phyloP scores from a whole-genome alignment of 2,888 invertebrate genomes.

The Cryptosula pallasiana region DNA sequence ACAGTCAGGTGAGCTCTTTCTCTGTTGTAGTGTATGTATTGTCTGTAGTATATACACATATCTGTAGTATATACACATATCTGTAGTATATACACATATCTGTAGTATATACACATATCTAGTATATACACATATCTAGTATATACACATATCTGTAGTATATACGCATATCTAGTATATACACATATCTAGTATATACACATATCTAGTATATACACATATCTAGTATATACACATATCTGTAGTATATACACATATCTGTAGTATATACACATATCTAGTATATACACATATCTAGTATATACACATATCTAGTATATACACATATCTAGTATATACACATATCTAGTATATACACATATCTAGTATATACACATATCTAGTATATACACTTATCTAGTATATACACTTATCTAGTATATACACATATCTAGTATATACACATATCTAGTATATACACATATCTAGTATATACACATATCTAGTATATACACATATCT shows the following conservation, averaged over 20 bases:
- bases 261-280: not conserved
- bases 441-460: not conserved
- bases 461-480: not conserved
- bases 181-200: not conserved
- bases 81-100: not conserved
- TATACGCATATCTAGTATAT: not conserved
- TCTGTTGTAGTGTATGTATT: not conserved
- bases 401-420: not conserved
- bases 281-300: not conserved
- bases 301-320: not conserved
- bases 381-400: not conserved
- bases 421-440: not conserved
- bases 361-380: not conserved
- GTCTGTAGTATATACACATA: constrained; percentile 15
- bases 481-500: not conserved
- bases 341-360: not conserved
- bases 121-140: not conserved
- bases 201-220: not conserved
- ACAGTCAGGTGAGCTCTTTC: constrained; percentile 48
- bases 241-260: not conserved
- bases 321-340: not conserved
- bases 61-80: not conserved
- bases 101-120: not conserved
- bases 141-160: not conserved
- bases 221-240: constrained; percentile 16